phyloP scores from a whole-genome alignment of 1,140 invertebrate species.

The Ectropis grisescens region DNA sequence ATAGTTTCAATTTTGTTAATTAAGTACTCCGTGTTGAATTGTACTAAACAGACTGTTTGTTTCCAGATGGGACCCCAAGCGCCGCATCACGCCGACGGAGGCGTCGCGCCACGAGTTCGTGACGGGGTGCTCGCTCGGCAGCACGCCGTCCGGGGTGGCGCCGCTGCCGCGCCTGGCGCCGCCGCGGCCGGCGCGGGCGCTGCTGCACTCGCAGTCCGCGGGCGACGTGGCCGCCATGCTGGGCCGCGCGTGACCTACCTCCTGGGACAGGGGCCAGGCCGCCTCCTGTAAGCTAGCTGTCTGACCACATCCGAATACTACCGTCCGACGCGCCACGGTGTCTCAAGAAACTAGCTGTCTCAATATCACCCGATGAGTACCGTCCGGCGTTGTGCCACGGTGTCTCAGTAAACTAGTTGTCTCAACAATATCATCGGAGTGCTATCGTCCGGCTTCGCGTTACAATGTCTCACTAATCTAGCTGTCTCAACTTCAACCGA shows the following conservation, averaged over 20 bases:
- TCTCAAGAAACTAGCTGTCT: too few species aligned
- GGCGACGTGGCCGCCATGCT: conserved; percentile 73
- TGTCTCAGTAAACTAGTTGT: too few species aligned
- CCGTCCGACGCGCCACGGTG: too few species aligned
- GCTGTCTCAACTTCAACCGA: too few species aligned
- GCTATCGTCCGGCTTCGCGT: too few species aligned
- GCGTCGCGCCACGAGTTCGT: conserved; percentile 85
- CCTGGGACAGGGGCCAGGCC: conserved; percentile 26
- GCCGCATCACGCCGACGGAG: conserved; percentile 93
- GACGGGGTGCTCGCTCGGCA: conserved; percentile 44
- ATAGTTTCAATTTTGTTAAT: too few species aligned
- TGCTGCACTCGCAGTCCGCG: conserved; percentile 73
- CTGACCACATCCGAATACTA: too few species aligned
- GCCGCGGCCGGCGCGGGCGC: conserved; percentile 41
- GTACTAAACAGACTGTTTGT: background rate
- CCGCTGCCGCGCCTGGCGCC: conserved; percentile 40
- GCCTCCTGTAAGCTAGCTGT: conserved; percentile 25
- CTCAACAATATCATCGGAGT: too few species aligned
- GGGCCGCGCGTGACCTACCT: conserved; percentile 71
- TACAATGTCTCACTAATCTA: too few species aligned
- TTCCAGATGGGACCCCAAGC: conserved; percentile 92
- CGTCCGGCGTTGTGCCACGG: too few species aligned
- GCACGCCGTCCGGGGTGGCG: conserved; percentile 22
- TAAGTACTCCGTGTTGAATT: too few species aligned
- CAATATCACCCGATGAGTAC: too few species aligned